Conservation (phyloP, 2,888 invertebrate species). For the Hymenopus coronatus region DNA sequence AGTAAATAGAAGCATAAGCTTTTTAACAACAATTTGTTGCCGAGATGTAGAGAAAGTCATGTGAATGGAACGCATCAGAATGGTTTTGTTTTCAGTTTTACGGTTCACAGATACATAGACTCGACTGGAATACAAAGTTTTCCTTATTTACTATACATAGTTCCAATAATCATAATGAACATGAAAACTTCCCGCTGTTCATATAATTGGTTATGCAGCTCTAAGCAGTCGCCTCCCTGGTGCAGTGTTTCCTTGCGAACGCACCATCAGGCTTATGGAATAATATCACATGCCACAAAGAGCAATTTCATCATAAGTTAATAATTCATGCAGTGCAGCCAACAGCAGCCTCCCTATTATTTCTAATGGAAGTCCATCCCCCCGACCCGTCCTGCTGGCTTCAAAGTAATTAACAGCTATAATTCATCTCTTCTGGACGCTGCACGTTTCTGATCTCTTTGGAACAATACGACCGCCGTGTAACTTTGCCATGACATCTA, state of each 20-base stretch:
- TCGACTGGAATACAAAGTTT: no score
- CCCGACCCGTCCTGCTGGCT: background rate
- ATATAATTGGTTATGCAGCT: no score
- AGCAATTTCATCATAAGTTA: background rate
- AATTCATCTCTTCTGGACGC: background rate
- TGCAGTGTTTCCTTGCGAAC: background rate
- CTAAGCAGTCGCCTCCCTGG: no score
- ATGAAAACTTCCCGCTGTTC: no score
- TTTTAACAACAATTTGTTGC: no score
- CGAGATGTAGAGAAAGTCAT: no score
- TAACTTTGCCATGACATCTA: background rate
- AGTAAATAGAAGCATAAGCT: no score
- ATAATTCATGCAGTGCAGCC: background rate
- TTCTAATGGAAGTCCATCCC: background rate
- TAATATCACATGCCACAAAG: background rate
- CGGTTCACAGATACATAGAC: no score
- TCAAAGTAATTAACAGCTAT: background rate
- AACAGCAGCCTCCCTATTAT: background rate
- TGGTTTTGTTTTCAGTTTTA: no score
- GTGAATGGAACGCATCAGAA: no score
- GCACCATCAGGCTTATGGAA: background rate
- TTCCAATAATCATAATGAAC: no score
- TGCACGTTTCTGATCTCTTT: background rate
- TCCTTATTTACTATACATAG: no score
- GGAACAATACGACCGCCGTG: background rate